Conservation (phyloP, 2,888 invertebrate species). For the Polyommatus iphigenia region DNA sequence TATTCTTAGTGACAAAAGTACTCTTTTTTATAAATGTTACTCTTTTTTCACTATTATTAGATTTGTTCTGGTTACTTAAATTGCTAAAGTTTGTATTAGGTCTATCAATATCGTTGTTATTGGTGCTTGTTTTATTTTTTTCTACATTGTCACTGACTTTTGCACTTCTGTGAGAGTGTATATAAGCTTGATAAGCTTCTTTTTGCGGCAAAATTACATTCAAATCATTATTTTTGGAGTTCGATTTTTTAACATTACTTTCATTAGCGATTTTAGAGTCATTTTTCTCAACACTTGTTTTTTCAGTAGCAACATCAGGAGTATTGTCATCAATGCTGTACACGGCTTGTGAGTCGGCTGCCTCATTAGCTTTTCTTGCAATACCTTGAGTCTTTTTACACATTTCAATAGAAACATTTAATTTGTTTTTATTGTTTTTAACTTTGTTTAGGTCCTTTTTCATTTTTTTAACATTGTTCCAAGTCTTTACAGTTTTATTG, state of each 20-base stretch:
- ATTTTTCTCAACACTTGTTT: constrained; percentile 26
- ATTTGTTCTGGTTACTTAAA: neutral
- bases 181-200: neutral
- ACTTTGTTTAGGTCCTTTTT: constrained; percentile 70
- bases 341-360: constrained; percentile 27
- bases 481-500: constrained; percentile 57
- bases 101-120: neutral
- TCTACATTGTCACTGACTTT: neutral
- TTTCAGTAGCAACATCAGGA: constrained; percentile 42
- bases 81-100: neutral
- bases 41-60: neutral
- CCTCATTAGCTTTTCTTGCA: constrained; percentile 42
- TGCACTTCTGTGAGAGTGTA: neutral
- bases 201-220: neutral
- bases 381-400: constrained; percentile 58
- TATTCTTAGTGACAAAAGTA: constrained; percentile 44
- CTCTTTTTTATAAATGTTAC: constrained; percentile 56
- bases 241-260: neutral
- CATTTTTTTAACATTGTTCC: constrained; percentile 72
- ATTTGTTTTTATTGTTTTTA: constrained; percentile 63
- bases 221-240: neutral
- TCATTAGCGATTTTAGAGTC: neutral
- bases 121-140: neutral
- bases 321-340: constrained; percentile 53
- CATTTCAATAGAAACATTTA: constrained; percentile 74